These are phyloP conservation scores for Cladopsammia gracilis DNA, from an alignment of 64 coral and sea anemone genomes.

Conservation along the genomic window DNA sequence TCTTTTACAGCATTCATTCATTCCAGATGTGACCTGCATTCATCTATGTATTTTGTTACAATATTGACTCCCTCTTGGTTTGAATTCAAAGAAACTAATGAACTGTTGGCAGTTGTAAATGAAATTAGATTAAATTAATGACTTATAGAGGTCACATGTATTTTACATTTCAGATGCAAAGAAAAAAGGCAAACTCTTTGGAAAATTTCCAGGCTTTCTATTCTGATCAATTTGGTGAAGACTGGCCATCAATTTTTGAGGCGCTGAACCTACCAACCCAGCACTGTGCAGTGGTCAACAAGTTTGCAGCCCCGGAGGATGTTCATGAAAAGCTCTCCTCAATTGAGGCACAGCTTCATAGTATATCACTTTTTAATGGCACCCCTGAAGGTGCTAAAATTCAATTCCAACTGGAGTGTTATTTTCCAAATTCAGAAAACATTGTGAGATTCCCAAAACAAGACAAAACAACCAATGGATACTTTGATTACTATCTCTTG, in stretches of 20 bases:
- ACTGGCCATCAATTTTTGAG: slow-evolving; percentile 65
- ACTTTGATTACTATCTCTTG: slow-evolving; percentile 77
- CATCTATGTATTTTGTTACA: no score
- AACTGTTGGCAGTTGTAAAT: no score
- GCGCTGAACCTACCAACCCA: slow-evolving; percentile 47
- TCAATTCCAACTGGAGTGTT: slow-evolving; percentile 1
- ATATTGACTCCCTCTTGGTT: no score
- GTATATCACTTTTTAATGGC: background rate
- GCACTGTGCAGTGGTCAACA: slow-evolving; percentile 82
- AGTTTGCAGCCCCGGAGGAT: slow-evolving; percentile 49
- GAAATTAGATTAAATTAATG: no score
- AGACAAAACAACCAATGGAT: slow-evolving; percentile 54
- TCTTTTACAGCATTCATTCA: no score
- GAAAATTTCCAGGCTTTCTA: slow-evolving; percentile 57
- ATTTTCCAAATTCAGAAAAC: background rate
- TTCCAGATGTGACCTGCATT: no score
- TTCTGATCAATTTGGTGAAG: slow-evolving; percentile 37
- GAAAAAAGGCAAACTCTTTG: slow-evolving; percentile 23
- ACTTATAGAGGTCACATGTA: no score
- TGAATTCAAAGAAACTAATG: no score
- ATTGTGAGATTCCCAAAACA: slow-evolving; percentile 53
- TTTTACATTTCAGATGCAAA: slow-evolving; percentile 15
- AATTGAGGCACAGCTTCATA: background rate
- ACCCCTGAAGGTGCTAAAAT: background rate
- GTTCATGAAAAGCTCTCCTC: slow-evolving; percentile 29